A percentile compares a stretch with the other conserved stretches of the same genome.
phyloP scores from a whole-genome alignment of 35 echinoderm and acorn worm species.

The Heliocidaris tuberculata region DNA sequence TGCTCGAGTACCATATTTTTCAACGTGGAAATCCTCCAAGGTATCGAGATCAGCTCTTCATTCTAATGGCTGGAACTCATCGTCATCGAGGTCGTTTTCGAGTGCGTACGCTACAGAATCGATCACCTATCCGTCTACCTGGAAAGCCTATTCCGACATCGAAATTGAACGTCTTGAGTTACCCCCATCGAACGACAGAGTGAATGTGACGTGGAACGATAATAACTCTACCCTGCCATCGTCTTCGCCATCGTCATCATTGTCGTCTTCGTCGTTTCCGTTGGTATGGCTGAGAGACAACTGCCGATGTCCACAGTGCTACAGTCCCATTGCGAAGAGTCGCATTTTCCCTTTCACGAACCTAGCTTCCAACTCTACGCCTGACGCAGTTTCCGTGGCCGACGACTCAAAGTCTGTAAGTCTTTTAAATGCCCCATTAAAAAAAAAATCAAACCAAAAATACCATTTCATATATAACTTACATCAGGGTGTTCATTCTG shows the following conservation, averaged over 20 bases:
- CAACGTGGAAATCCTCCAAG: background rate
- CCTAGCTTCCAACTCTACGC: background rate
- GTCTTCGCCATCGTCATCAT: background rate
- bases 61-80: background rate
- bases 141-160: conserved; percentile 7
- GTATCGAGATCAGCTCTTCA: background rate
- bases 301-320: conserved; percentile 51
- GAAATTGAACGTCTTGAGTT: background rate
- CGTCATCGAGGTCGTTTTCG: background rate
- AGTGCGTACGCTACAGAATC: background rate
- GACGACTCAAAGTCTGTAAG: background rate
- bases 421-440: background rate
- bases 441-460: no score
- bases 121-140: background rate
- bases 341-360: background rate
- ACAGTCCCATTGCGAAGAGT: background rate
- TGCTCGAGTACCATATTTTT: background rate
- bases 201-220: background rate
- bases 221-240: background rate
- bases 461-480: no score
- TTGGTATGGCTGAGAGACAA: conserved; percentile 54
- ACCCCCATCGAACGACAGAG: background rate
- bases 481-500: no score
- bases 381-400: background rate
- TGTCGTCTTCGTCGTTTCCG: conserved; percentile 23